Evolutionary conservation across 2,113 vertebrate species (phyloP).

Genomic region (Narcine bancroftii): DNA sequence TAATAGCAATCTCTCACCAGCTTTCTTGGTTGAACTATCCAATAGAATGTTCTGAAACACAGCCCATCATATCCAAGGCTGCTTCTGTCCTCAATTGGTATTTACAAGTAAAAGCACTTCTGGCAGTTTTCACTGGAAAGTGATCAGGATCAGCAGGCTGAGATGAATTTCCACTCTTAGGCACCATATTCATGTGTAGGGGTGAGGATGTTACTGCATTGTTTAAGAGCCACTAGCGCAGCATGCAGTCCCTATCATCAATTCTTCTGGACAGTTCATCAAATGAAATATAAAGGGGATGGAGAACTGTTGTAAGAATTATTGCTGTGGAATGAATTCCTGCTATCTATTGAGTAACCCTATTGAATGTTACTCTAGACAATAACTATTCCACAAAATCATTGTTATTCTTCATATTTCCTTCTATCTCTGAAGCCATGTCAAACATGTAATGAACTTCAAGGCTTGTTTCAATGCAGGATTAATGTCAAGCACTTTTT

Average conservation of each 20-base stretch:
- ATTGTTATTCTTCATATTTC: background rate
- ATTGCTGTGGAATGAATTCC: background rate
- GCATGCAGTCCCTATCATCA: background rate
- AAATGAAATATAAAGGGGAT: background rate
- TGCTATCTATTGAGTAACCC: background rate
- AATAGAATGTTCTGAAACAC: background rate
- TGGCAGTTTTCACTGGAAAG: background rate
- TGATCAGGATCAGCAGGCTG: background rate
- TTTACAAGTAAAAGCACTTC: too few relatives aligned
- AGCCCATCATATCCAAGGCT: background rate
- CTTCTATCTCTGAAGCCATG: background rate
- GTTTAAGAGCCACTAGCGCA: background rate
- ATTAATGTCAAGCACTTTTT: background rate
- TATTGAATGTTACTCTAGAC: background rate
- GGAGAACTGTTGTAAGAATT: background rate
- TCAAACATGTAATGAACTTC: background rate
- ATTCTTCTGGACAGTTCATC: background rate
- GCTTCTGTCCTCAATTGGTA: background rate
- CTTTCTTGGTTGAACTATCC: background rate
- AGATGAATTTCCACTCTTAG: background rate
- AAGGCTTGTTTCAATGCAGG: background rate
- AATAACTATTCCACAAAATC: background rate
- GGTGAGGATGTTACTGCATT: background rate
- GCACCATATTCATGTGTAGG: background rate
- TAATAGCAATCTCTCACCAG: background rate